A percentile compares a stretch with the other conserved stretches of the same genome.
Evolutionary conservation across 2,797 vertebrate species (phyloP).

Genomic region (Poeciliopsis turneri): DNA sequence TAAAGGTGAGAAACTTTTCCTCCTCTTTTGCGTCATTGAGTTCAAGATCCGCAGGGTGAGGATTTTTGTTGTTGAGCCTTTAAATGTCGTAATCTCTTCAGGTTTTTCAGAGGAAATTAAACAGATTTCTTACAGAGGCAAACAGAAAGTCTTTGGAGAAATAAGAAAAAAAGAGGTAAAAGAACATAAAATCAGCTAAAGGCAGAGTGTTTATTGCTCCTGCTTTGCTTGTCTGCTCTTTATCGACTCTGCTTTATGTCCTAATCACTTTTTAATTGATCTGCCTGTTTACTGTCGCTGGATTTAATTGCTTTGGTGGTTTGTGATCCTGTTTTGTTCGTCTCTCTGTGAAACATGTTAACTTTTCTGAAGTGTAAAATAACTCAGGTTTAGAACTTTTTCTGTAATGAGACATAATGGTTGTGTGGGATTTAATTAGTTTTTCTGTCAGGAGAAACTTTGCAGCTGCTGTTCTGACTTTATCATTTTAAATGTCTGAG

Average conservation of each 20-base stretch:
- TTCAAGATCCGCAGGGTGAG: conserved; percentile 15
- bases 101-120: conserved; percentile 20
- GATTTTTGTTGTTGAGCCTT: conserved; percentile 16
- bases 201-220: conserved; percentile 36
- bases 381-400: conserved; percentile 26
- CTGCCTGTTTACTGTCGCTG: conserved; percentile 43
- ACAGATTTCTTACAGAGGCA: conserved; percentile 14
- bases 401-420: conserved; percentile 9
- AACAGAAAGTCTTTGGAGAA: conserved; percentile 12
- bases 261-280: conserved; percentile 61
- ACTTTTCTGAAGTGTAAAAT: conserved; percentile 32
- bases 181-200: conserved; percentile 28
- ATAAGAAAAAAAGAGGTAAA: neutral
- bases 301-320: conserved; percentile 50
- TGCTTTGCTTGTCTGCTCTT: conserved; percentile 49
- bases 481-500: neutral
- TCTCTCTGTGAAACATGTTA: conserved; percentile 30
- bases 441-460: conserved; percentile 4
- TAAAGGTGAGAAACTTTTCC: neutral
- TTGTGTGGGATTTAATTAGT: neutral
- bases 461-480: neutral
- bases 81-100: neutral
- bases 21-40: neutral
- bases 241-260: conserved; percentile 55
- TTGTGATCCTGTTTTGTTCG: conserved; percentile 35